These are phyloP conservation scores for Zophobas morio DNA, from an alignment of 1,140 invertebrate species.

Conservation along the genomic window DNA sequence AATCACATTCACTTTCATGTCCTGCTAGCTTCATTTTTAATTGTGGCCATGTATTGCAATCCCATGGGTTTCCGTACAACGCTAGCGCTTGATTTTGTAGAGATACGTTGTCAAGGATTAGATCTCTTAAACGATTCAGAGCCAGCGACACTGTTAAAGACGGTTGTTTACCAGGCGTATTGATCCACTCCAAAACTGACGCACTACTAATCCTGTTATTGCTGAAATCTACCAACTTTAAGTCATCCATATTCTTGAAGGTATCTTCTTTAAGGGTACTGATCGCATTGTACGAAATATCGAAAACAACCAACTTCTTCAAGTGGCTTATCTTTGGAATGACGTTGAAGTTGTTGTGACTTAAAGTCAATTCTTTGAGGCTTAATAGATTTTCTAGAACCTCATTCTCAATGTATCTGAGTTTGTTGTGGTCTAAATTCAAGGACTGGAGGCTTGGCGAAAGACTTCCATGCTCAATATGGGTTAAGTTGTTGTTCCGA, in stretches of 20 bases:
- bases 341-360: conserved; percentile 11
- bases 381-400: not conserved
- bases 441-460: not conserved
- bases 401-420: not conserved
- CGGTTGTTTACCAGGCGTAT: not conserved
- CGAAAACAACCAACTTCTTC: conserved; percentile 10
- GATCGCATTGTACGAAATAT: conserved; percentile 1
- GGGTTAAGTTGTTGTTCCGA: conserved; percentile 1
- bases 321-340: not conserved
- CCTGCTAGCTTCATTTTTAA: not conserved
- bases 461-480: conserved; percentile 6
- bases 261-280: conserved; percentile 1
- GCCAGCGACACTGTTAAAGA: not conserved
- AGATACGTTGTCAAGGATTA: not conserved
- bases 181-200: not conserved
- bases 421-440: conserved; percentile 2
- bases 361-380: not conserved
- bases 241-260: not conserved
- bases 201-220: not conserved
- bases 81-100: not conserved
- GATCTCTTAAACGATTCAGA: not conserved
- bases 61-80: not conserved
- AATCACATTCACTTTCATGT: not conserved
- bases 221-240: not conserved
- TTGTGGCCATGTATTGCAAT: not conserved